A percentile compares a stretch with the other conserved stretches of the same genome.
Conservation (phyloP, 2,888 invertebrate species). For the Pseudeuparius sepicola region DNA sequence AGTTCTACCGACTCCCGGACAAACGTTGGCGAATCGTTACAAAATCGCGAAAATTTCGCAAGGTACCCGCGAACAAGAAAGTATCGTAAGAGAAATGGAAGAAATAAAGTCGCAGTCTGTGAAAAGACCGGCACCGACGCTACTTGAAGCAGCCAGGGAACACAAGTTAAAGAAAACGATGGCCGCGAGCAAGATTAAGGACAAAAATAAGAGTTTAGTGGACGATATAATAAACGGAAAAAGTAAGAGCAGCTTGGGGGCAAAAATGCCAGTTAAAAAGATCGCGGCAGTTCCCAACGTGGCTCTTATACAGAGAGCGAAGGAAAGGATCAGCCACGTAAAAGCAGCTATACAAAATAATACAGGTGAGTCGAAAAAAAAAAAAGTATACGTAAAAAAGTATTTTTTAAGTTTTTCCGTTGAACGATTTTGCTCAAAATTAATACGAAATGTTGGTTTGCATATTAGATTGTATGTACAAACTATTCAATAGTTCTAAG, state of each 20-base stretch:
- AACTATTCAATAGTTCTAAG: no score
- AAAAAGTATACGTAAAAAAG: constrained; percentile 36
- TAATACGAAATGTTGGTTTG: no score
- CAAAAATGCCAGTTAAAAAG: constrained; percentile 23
- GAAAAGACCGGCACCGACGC: constrained; percentile 26
- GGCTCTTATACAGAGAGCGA: constrained; percentile 57
- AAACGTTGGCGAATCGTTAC: constrained; percentile 43
- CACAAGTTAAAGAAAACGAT: constrained; percentile 24
- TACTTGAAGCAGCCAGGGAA: constrained; percentile 27
- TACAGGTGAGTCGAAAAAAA: constrained; percentile 44
- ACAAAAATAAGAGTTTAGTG: constrained; percentile 21
- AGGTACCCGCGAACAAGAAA: constrained; percentile 35
- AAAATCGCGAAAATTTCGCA: constrained; percentile 35
- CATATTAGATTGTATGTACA: no score
- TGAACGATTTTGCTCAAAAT: no score
- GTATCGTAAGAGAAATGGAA: constrained; percentile 36
- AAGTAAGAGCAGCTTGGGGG: constrained; percentile 15
- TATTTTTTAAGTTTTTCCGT: no score
- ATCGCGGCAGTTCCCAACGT: constrained; percentile 76
- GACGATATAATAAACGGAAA: constrained; percentile 30
- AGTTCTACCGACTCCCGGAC: constrained; percentile 41
- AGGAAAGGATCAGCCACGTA: constrained; percentile 37
- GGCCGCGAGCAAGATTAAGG: constrained; percentile 8
- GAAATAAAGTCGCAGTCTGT: constrained; percentile 16
- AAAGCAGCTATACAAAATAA: no score